Conservation (phyloP, 2,113 vertebrate species). For the Etheostoma spectabile region DNA sequence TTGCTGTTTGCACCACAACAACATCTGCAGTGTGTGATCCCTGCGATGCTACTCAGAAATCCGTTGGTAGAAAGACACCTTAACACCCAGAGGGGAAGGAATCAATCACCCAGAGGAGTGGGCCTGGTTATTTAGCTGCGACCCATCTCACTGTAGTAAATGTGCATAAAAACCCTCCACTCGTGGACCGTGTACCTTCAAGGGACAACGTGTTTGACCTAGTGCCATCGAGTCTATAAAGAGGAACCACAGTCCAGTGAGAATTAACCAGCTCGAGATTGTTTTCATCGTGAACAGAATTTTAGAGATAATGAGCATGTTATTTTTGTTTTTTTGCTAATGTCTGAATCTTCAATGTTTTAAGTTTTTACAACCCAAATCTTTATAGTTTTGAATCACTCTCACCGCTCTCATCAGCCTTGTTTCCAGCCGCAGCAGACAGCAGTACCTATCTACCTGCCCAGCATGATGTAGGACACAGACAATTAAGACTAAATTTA, state of each 20-base stretch:
- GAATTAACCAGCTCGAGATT: not conserved
- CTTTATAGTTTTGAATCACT: not conserved
- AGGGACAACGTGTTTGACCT: conserved; percentile 13
- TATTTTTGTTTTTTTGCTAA: not conserved
- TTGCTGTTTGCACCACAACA: conserved; percentile 15
- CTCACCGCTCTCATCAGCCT: not conserved
- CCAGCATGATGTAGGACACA: not conserved
- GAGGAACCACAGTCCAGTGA: conserved; percentile 14
- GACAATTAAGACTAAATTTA: not conserved
- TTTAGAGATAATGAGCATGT: conserved; percentile 6
- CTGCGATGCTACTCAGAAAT: conserved; percentile 19
- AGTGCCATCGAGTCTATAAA: conserved; percentile 31
- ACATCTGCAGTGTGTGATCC: conserved; percentile 22
- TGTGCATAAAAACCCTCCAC: conserved; percentile 4
- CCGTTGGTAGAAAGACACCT: not conserved
- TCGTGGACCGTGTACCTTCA: not conserved
- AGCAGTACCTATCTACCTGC: not conserved
- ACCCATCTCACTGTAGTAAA: not conserved
- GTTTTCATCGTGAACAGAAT: not conserved
- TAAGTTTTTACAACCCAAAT: not conserved
- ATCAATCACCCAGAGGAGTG: conserved; percentile 23
- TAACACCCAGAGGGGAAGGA: conserved; percentile 12
- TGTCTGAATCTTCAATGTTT: not conserved
- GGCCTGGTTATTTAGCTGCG: conserved; percentile 4
- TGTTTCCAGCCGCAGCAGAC: not conserved